Evolutionary conservation across 2,888 invertebrate species (phyloP).

Genomic region (Tanypteryx hageni): DNA sequence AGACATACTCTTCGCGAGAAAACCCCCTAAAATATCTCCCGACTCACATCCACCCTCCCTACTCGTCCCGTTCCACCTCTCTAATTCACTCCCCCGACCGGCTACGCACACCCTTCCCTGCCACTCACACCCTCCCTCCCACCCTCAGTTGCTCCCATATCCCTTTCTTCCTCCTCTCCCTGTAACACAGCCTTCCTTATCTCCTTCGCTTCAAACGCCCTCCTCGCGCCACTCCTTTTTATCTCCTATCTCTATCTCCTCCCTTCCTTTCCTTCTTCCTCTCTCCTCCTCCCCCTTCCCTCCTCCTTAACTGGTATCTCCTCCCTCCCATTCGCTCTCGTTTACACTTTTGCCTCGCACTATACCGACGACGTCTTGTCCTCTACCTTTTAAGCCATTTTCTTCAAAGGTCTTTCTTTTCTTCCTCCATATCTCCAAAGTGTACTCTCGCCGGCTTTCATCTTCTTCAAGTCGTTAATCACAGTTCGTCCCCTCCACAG

Average conservation of each 20-base stretch:
- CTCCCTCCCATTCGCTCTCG: not conserved
- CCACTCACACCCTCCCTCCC: constrained; percentile 26
- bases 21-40: constrained; percentile 31
- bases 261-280: not conserved
- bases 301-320: not conserved
- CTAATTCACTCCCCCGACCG: constrained; percentile 43
- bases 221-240: not conserved
- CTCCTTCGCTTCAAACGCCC: not conserved
- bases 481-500: not conserved
- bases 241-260: not conserved
- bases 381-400: not conserved
- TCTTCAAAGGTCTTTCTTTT: not conserved
- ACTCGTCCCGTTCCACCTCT: not conserved
- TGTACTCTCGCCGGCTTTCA: not conserved
- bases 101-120: not conserved
- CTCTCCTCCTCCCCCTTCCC: not conserved
- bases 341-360: no score
- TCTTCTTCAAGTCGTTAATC: constrained; percentile 32
- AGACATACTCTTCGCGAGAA: not conserved
- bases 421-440: not conserved
- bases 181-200: not conserved
- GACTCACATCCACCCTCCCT: not conserved
- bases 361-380: not conserved
- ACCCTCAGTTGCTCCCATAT: not conserved
- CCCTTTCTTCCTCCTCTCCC: not conserved